Evolutionary conservation across 2,888 invertebrate genomes (phyloP).

Genomic region (Exocentrus adspersus): DNA sequence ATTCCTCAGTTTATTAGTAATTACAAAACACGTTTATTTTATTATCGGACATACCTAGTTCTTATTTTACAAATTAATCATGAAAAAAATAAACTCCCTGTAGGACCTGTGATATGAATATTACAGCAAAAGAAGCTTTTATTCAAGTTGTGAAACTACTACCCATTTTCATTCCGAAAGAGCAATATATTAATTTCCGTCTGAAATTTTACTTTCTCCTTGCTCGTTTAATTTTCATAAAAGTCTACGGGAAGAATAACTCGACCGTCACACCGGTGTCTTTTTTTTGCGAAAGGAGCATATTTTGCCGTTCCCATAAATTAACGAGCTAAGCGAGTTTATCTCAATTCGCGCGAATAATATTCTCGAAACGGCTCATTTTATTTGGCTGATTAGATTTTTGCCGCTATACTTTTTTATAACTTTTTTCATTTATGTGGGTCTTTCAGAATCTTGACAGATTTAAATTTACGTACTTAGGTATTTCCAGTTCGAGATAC

Average conservation of each 20-base stretch:
- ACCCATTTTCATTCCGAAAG: conserved; percentile 2
- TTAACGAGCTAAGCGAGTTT: conserved; percentile 40
- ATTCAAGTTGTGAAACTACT: background rate
- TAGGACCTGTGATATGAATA: background rate
- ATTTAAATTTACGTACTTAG: conserved; percentile 24
- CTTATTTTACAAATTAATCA: background rate
- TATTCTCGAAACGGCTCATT: conserved; percentile 38
- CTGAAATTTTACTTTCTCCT: conserved; percentile 20
- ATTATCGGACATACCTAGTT: background rate
- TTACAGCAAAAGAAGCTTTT: background rate
- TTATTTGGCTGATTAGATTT: conserved; percentile 35
- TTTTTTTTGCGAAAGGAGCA: conserved; percentile 16
- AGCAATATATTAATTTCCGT: conserved; percentile 16
- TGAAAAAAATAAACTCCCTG: background rate
- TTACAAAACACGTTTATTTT: background rate
- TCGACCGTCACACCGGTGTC: conserved; percentile 25
- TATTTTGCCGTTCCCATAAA: conserved; percentile 35
- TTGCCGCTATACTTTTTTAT: conserved; percentile 38
- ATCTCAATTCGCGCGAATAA: conserved; percentile 41
- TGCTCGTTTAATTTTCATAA: conserved; percentile 22
- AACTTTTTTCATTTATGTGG: conserved; percentile 35
- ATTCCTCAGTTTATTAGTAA: too few relatives aligned
- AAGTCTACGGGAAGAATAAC: conserved; percentile 26
- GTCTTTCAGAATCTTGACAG: conserved; percentile 23
- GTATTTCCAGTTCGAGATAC: conserved; percentile 8